phyloP scores from a whole-genome alignment of 2,797 vertebrate species.

The Pseudotriccus pelzelni region DNA sequence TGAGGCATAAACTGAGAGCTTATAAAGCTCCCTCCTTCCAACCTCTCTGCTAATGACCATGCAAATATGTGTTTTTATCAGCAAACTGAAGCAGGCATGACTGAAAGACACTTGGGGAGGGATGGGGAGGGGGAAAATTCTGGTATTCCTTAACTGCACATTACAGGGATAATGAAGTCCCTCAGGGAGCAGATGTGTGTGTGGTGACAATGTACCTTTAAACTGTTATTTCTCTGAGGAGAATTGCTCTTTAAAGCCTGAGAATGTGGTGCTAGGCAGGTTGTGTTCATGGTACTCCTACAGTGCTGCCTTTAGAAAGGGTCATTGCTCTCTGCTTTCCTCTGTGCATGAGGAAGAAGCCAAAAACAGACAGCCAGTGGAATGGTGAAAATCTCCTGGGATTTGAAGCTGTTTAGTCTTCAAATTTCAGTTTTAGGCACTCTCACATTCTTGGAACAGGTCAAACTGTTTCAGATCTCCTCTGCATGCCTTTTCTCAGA shows the following conservation, averaged over 20 bases:
- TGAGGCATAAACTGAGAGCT: constrained; percentile 8
- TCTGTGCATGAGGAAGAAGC: background rate
- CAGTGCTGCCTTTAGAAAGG: background rate
- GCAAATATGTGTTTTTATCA: constrained; percentile 49
- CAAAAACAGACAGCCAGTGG: background rate
- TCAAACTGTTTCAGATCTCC: background rate
- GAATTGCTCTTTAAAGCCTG: background rate
- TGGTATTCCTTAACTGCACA: background rate
- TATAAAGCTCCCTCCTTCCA: background rate
- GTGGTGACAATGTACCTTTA: constrained; percentile 47
- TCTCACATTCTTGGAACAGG: background rate
- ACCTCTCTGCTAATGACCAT: constrained; percentile 15
- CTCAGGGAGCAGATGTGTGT: constrained; percentile 1
- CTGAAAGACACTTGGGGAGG: constrained; percentile 15
- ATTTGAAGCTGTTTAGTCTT: background rate
- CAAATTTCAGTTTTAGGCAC: background rate
- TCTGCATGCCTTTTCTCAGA: background rate
- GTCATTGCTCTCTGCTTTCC: background rate
- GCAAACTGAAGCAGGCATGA: constrained; percentile 45
- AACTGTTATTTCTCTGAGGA: constrained; percentile 23
- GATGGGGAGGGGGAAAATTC: background rate
- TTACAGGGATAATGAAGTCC: constrained; percentile 35
- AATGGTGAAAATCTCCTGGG: background rate
- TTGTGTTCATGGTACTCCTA: background rate
- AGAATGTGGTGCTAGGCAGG: background rate